phyloP scores from a whole-genome alignment of 1,140 invertebrate species.

The Eupristina koningsbergeri region DNA sequence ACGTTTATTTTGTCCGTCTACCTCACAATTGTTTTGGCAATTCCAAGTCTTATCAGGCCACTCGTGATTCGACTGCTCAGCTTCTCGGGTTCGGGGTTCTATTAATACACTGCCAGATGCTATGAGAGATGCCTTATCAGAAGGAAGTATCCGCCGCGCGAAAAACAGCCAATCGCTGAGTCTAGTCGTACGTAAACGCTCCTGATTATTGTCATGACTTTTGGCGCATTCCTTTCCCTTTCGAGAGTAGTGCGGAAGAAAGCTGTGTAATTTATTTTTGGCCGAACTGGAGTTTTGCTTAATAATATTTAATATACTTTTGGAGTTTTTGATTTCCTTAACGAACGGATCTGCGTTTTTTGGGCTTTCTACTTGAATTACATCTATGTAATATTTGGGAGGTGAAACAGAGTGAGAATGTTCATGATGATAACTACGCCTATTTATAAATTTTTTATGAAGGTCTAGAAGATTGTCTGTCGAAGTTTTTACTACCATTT shows the following conservation, averaged over 20 bases:
- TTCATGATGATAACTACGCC: slow-evolving; percentile 75
- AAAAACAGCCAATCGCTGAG: slow-evolving; percentile 74
- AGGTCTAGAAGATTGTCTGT: slow-evolving; percentile 78
- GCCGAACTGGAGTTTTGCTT: slow-evolving; percentile 66
- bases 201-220: slow-evolving; percentile 31
- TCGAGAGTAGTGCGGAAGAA: neutral
- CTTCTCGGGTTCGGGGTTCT: slow-evolving; percentile 23
- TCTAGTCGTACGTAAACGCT: slow-evolving; percentile 70
- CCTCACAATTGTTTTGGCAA: slow-evolving; percentile 14
- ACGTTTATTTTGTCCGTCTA: slow-evolving; percentile 3
- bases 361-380: slow-evolving; percentile 25
- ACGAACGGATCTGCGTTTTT: slow-evolving; percentile 2
- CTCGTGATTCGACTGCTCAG: slow-evolving; percentile 21
- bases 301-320: slow-evolving; percentile 74
- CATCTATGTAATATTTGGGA: slow-evolving; percentile 62
- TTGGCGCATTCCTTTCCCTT: too few relatives aligned
- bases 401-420: slow-evolving; percentile 57
- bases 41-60: slow-evolving; percentile 20
- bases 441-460: slow-evolving; percentile 79
- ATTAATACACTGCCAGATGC: slow-evolving; percentile 52
- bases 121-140: slow-evolving; percentile 47
- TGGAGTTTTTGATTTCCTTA: neutral
- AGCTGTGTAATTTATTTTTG: neutral
- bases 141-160: slow-evolving; percentile 63
- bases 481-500: slow-evolving; percentile 69